A percentile compares a stretch with the other conserved stretches of the same genome.
Evolutionary conservation across 2,888 invertebrate species (phyloP).

Genomic region (Apamea crenata): DNA sequence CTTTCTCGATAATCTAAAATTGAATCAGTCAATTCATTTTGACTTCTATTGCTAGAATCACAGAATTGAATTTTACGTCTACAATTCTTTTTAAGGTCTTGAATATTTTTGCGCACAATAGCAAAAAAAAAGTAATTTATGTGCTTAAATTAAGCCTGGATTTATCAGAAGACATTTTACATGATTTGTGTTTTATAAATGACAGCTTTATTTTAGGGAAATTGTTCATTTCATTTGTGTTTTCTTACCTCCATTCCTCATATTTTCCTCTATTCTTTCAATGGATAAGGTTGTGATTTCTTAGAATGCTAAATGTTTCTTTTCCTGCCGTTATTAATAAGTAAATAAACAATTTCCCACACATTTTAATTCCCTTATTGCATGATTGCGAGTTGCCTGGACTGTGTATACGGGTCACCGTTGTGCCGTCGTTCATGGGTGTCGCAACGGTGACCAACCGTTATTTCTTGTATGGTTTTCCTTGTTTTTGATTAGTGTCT

Average conservation of each 20-base stretch:
- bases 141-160: background rate
- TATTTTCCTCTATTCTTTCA: too few relatives aligned
- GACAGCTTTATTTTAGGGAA: background rate
- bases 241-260: background rate
- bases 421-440: too few relatives aligned
- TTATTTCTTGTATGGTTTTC: too few relatives aligned
- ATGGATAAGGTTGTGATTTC: too few relatives aligned
- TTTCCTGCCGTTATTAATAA: background rate
- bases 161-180: background rate
- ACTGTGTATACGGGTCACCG: too few relatives aligned
- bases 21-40: background rate
- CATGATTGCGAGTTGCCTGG: too few relatives aligned
- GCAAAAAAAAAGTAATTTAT: slow-evolving; percentile 12
- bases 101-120: slow-evolving; percentile 2
- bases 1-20: background rate
- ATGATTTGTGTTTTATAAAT: background rate
- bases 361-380: background rate
- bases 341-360: background rate
- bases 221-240: background rate
- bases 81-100: background rate
- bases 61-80: background rate
- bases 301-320: background rate
- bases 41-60: background rate
- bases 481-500: too few relatives aligned
- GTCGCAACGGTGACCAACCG: too few relatives aligned